phyloP scores from a whole-genome alignment of 2,113 vertebrate genomes.

The Cyprinodon brontotheroides region DNA sequence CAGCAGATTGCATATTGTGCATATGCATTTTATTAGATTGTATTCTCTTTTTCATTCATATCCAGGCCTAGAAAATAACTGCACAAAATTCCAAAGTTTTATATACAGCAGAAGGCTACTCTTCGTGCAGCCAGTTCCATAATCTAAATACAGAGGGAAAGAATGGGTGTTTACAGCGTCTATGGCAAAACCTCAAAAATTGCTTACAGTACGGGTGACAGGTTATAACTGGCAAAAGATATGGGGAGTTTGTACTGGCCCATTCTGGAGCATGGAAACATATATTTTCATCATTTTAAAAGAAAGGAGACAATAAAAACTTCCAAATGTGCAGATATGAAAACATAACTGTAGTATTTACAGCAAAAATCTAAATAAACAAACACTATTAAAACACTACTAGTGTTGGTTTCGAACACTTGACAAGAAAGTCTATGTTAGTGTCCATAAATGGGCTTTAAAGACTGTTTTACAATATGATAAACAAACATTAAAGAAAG shows the following conservation, averaged over 20 bases:
- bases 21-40: not conserved
- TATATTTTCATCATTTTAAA: not conserved
- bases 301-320: not conserved
- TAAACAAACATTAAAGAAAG: constrained; percentile 12
- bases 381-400: not conserved
- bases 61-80: not conserved
- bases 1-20: not conserved
- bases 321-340: not conserved
- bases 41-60: not conserved
- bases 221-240: constrained; percentile 16
- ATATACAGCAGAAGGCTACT: not conserved
- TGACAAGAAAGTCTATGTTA: constrained; percentile 6
- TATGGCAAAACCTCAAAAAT: too few relatives aligned
- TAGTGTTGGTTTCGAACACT: not conserved
- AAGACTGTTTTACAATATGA: constrained; percentile 8
- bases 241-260: too few relatives aligned
- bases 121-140: not conserved
- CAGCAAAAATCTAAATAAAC: not conserved
- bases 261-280: too few relatives aligned
- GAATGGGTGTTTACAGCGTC: constrained; percentile 42
- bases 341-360: not conserved
- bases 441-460: constrained; percentile 8
- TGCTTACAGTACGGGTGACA: too few relatives aligned
- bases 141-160: constrained; percentile 1
- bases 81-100: not conserved